Percentiles rank a stretch among this genome's conserved stretches.
Evolutionary conservation across 1,140 invertebrate species (phyloP).

Genomic region (Coboldia fuscipes): DNA sequence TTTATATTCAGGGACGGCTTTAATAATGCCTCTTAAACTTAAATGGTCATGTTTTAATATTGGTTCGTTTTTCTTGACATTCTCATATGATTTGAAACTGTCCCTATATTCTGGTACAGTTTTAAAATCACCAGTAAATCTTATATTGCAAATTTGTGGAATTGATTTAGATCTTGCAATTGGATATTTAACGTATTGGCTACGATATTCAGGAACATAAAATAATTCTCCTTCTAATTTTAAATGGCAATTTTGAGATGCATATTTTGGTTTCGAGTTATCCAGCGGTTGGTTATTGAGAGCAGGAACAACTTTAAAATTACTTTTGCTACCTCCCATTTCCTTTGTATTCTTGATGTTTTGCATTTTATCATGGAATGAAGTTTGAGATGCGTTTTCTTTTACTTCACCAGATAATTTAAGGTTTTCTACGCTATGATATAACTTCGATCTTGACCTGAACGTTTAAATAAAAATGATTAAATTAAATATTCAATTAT

Average conservation of each 20-base stretch:
- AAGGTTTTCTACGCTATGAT: too few relatives aligned
- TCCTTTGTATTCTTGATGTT: conserved; percentile 1
- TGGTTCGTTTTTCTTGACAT: conserved; percentile 17
- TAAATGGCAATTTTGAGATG: conserved; percentile 11
- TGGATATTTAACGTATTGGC: conserved; percentile 15
- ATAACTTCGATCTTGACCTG: too few relatives aligned
- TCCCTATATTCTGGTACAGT: conserved; percentile 16
- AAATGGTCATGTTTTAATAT: conserved; percentile 18
- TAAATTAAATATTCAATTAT: too few relatives aligned
- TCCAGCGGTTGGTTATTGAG: conserved; percentile 1
- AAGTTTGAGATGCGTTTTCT: too few relatives aligned
- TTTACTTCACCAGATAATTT: too few relatives aligned
- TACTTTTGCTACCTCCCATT: not conserved
- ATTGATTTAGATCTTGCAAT: conserved; percentile 19
- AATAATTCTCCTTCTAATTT: conserved; percentile 7
- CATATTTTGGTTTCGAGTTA: conserved; percentile 6
- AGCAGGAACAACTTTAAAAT: conserved; percentile 4
- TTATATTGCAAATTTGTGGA: conserved; percentile 17
- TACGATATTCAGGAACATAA: conserved; percentile 10
- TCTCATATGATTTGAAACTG: conserved; percentile 18
- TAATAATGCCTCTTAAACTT: conserved; percentile 10
- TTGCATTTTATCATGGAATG: too few relatives aligned
- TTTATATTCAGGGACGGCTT: conserved; percentile 14
- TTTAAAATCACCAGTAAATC: conserved; percentile 15
- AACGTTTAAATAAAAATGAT: too few relatives aligned